Base-by-base conservation (phyloP, 2,113 vertebrate species). In the Centropristis striata region DNA sequence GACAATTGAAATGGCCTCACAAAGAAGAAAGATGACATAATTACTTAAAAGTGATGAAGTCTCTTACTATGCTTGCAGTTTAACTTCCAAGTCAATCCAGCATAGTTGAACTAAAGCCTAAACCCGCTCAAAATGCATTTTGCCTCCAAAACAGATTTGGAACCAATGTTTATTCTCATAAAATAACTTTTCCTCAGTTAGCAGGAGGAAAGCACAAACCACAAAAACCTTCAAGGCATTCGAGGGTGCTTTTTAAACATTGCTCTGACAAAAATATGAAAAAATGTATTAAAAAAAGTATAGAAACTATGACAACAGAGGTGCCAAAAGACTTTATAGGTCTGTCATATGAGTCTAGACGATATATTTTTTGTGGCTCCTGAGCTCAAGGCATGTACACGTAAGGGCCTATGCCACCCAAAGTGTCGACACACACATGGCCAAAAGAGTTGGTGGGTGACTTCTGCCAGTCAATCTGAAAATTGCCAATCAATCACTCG, bases 81-180 rank as follows among this genome's bases (percentile, higher is more conserved):
- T 8, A 66, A 71, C 61, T 51, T 71, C 46, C 12, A 60, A 58
- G 63, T 36, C 37, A 77, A 78, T 39, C 49, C 13, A 66, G 36
- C 64, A 81, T 65, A 65, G 63, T 53, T 90, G 80, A 82, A 81
- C 28, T 21, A 39, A 66, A 78, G 75, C 72, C 70, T 81, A 71
- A 75, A 81, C 41, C 25, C n/a, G 4, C 51, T 66, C 27, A 63
- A 78, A 83, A 55, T 75, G 74, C 47, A 16, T 71, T 82, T 67
- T 71, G 44, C 64, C 60, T 89, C 81, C 78, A 87, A 83, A 90
- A 88, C 42, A 78, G 61, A 83, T 76, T 81, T 80, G 76, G 77
- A 86, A 72, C 59, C 66, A 57, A 54, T 79, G 75, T 86, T 86
- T 77, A 85, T 69, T 53, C 79, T 86, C 39, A 68, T 58, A 80